phyloP scores from a whole-genome alignment of 2,888 invertebrate genomes.

The Mythimna lalbum region DNA sequence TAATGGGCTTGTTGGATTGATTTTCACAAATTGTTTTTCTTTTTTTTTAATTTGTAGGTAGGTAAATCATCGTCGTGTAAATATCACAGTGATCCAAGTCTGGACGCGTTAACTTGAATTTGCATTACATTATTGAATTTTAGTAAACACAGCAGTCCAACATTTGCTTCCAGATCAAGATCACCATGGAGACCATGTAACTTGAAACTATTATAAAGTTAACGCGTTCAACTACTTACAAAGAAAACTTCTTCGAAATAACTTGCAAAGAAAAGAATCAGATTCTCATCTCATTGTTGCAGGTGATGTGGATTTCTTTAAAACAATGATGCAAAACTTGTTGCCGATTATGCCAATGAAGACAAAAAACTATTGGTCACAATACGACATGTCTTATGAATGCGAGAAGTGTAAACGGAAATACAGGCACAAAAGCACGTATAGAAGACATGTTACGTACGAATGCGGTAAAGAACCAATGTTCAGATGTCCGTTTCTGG shows the following conservation, averaged over 20 bases:
- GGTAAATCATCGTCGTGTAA: constrained; percentile 20
- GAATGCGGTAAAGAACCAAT: constrained; percentile 92
- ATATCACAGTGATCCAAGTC: constrained; percentile 1
- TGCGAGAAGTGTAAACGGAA: constrained; percentile 93
- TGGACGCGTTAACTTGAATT: constrained; percentile 51
- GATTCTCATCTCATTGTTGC: constrained; percentile 81
- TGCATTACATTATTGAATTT: not conserved
- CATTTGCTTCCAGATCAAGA: constrained; percentile 7
- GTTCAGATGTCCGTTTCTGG: constrained; percentile 87
- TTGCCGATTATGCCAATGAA: constrained; percentile 88
- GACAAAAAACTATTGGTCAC: constrained; percentile 89
- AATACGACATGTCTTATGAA: constrained; percentile 86
- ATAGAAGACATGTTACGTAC: constrained; percentile 93
- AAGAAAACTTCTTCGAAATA: constrained; percentile 4
- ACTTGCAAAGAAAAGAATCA: constrained; percentile 53
- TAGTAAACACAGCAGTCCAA: not conserved
- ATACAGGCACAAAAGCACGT: constrained; percentile 94
- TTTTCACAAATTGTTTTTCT: not conserved
- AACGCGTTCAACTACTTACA: constrained; percentile 45
- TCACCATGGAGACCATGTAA: not conserved
- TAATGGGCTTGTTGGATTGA: constrained; percentile 11
- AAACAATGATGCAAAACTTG: constrained; percentile 88
- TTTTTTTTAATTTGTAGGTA: constrained; percentile 45
- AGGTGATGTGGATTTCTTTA: constrained; percentile 89
- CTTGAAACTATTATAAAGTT: constrained; percentile 33